Evolutionary conservation across 1,140 invertebrate genomes (phyloP).

Genomic region (Bradysia coprophila): DNA sequence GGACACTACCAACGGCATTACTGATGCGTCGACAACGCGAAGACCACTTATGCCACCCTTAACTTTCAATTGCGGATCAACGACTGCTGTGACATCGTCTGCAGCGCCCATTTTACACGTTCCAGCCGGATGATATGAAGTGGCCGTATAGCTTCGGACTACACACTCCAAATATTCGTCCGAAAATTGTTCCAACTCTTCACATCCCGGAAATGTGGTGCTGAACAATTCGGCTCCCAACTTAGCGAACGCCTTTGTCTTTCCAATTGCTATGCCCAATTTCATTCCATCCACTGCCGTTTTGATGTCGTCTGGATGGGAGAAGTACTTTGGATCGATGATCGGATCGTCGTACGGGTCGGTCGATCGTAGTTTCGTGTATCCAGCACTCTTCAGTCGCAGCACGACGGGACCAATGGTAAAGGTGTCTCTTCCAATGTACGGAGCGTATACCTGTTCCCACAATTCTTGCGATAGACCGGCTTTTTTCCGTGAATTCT

Average conservation of each 20-base stretch:
- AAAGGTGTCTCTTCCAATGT: too few species aligned
- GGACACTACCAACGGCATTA: too few species aligned
- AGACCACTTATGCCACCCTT: too few species aligned
- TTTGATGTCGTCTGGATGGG: constrained; percentile 38
- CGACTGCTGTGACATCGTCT: too few species aligned
- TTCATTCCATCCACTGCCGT: constrained; percentile 5
- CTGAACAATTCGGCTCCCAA: not conserved
- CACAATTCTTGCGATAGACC: too few species aligned
- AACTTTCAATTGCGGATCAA: too few species aligned
- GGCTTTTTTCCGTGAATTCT: too few species aligned
- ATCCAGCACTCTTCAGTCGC: constrained; percentile 44
- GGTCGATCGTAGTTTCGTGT: constrained; percentile 33
- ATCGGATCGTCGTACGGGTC: constrained; percentile 47
- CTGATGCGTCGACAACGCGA: too few species aligned
- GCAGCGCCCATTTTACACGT: too few species aligned
- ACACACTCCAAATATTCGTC: not conserved
- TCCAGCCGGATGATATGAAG: too few species aligned
- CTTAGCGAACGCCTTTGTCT: not conserved
- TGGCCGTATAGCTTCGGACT: not conserved
- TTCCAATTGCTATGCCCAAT: not conserved
- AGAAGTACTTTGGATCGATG: constrained; percentile 58
- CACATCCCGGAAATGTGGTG: not conserved
- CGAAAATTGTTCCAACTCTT: not conserved
- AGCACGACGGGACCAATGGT: constrained; percentile 40
- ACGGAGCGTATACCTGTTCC: too few species aligned